These are phyloP conservation scores for Enteromius mattozi DNA, from an alignment of 2,797 vertebrate species.

Conservation along the genomic window DNA sequence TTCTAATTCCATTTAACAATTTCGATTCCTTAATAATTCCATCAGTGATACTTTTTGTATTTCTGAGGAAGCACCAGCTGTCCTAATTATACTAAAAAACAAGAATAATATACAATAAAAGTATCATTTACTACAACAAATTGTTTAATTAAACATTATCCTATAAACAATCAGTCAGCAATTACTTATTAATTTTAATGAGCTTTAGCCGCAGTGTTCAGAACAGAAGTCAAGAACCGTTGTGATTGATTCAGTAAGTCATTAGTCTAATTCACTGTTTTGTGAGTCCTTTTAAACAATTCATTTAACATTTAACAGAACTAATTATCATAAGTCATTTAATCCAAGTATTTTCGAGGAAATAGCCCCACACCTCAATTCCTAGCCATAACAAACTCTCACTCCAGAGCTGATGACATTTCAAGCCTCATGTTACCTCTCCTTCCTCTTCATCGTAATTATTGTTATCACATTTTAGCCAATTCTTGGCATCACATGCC, in stretches of 20 bases:
- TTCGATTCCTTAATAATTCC: no score
- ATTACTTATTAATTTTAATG: background rate
- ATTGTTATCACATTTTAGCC: constrained; percentile 63
- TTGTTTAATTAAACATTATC: background rate
- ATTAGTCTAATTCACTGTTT: background rate
- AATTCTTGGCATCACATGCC: background rate
- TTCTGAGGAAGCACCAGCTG: no score
- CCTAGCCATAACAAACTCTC: background rate
- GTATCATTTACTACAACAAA: background rate
- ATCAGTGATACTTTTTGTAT: no score
- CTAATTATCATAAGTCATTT: background rate
- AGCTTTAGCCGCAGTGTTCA: background rate
- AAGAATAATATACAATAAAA: background rate
- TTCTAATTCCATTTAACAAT: no score
- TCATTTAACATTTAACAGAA: background rate
- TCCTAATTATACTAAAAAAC: no score
- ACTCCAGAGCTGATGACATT: background rate
- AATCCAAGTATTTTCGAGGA: background rate
- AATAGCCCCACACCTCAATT: background rate
- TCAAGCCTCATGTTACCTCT: background rate
- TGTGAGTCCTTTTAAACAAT: background rate
- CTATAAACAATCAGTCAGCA: background rate
- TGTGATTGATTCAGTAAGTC: background rate
- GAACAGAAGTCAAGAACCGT: background rate
- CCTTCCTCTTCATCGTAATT: background rate